A percentile compares a stretch with the other conserved stretches of the same genome.
These are phyloP conservation scores for Pterocles orientalis DNA, from an alignment of 2,113 vertebrate genomes.

Conservation along the genomic window DNA sequence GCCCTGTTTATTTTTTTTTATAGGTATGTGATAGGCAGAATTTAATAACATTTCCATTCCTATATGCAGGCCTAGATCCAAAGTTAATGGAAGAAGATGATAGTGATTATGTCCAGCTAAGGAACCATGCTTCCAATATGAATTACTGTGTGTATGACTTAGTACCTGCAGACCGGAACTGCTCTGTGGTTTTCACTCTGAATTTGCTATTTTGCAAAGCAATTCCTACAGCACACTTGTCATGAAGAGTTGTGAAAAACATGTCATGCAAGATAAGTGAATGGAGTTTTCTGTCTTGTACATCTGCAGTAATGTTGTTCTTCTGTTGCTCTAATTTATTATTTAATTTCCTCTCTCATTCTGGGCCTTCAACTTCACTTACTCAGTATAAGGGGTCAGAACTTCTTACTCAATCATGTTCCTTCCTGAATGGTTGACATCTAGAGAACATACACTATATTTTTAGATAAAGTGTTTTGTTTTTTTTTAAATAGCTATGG, in stretches of 20 bases:
- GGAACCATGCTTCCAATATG: background rate
- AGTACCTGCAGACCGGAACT: background rate
- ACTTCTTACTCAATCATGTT: background rate
- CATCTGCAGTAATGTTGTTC: background rate
- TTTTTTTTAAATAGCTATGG: background rate
- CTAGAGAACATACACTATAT: background rate
- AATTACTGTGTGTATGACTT: background rate
- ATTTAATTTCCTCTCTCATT: background rate
- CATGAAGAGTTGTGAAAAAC: background rate
- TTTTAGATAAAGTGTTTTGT: background rate
- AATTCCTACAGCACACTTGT: background rate
- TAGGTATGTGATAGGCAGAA: background rate
- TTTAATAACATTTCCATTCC: background rate
- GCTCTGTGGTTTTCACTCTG: background rate
- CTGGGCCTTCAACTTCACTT: background rate
- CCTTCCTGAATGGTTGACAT: background rate
- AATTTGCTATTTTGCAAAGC: background rate
- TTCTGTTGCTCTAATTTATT: background rate
- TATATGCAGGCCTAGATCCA: background rate
- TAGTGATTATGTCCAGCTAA: background rate
- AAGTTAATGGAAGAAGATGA: background rate
- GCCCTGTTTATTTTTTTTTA: background rate
- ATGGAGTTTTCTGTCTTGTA: background rate
- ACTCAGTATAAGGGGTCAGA: background rate
- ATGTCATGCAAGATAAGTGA: background rate